Evolutionary conservation across 64 coral and sea anemone genomes (phyloP).

Genomic region (Montipora foliosa): DNA sequence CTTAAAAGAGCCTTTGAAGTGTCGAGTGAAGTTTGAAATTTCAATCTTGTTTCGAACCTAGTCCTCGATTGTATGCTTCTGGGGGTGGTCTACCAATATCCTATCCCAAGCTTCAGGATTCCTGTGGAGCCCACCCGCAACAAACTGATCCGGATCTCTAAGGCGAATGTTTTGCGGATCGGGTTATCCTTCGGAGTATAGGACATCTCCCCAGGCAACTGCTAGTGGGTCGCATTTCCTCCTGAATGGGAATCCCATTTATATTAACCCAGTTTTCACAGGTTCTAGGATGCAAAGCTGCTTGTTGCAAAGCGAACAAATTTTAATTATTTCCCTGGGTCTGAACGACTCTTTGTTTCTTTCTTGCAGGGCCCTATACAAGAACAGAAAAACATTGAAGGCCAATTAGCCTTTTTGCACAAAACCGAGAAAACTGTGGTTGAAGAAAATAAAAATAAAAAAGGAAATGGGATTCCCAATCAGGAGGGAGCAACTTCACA

Average conservation of each 20-base stretch:
- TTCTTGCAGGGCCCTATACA: slow-evolving; percentile 11
- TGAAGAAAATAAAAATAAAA: not conserved
- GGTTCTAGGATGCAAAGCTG: slow-evolving; percentile 2
- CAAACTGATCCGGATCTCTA: slow-evolving; percentile 34
- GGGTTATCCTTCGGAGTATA: not conserved
- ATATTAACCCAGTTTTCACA: slow-evolving; percentile 15
- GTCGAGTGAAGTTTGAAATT: too few relatives aligned
- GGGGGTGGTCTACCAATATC: too few relatives aligned
- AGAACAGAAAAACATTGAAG: slow-evolving; percentile 18
- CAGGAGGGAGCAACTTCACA: slow-evolving; percentile 19
- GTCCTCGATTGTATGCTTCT: too few relatives aligned
- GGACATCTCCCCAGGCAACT: not conserved
- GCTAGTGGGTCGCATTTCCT: slow-evolving; percentile 5
- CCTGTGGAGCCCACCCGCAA: slow-evolving; percentile 18
- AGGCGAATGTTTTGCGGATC: slow-evolving; percentile 22
- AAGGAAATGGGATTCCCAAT: not conserved
- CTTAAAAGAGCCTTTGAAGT: too few relatives aligned
- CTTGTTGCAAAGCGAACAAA: not conserved
- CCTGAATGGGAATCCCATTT: slow-evolving; percentile 34
- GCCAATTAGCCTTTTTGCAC: slow-evolving; percentile 11
- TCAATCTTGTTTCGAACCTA: too few relatives aligned
- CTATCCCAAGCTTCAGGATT: not conserved
- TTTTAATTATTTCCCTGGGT: slow-evolving; percentile 6
- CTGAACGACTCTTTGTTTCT: slow-evolving; percentile 7
- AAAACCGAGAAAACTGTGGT: not conserved